These are phyloP conservation scores for Pseudorectes ferrugineus DNA, from an alignment of 2,113 vertebrate species.

Conservation along the genomic window DNA sequence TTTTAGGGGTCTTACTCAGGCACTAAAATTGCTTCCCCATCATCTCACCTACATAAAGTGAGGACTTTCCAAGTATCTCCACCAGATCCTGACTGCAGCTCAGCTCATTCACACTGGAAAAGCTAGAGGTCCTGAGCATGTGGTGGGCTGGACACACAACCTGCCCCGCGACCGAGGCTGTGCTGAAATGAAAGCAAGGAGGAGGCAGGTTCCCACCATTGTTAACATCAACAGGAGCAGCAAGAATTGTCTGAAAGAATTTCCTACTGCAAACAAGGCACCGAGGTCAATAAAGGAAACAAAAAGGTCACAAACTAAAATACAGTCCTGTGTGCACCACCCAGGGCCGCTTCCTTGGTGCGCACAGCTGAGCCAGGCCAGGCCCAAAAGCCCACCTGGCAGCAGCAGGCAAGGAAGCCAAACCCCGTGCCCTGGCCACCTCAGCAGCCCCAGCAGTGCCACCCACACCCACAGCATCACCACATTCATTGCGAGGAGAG, in stretches of 20 bases:
- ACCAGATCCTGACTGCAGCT: background rate
- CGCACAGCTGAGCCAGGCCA: background rate
- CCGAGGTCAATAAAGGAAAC: background rate
- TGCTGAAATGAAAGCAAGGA: background rate
- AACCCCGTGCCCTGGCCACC: background rate
- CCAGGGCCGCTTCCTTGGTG: background rate
- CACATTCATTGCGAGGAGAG: rapidly evolving
- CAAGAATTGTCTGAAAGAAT: background rate
- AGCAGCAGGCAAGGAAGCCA: background rate
- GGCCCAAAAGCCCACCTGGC: rapidly evolving
- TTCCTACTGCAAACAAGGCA: constrained; percentile 14
- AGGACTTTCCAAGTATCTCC: background rate
- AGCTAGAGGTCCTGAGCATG: rapidly evolving
- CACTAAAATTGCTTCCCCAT: background rate
- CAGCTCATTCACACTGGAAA: background rate
- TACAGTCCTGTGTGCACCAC: rapidly evolving
- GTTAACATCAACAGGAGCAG: background rate
- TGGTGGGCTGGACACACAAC: background rate
- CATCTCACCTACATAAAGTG: background rate
- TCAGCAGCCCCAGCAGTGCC: background rate
- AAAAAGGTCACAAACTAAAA: background rate
- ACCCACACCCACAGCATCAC: background rate
- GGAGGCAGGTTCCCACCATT: constrained; percentile 30
- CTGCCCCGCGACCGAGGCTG: rapidly evolving
- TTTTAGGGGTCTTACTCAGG: background rate